These are phyloP conservation scores for Redunca redunca DNA, from an alignment of 2,113 vertebrate species.

Conservation along the genomic window DNA sequence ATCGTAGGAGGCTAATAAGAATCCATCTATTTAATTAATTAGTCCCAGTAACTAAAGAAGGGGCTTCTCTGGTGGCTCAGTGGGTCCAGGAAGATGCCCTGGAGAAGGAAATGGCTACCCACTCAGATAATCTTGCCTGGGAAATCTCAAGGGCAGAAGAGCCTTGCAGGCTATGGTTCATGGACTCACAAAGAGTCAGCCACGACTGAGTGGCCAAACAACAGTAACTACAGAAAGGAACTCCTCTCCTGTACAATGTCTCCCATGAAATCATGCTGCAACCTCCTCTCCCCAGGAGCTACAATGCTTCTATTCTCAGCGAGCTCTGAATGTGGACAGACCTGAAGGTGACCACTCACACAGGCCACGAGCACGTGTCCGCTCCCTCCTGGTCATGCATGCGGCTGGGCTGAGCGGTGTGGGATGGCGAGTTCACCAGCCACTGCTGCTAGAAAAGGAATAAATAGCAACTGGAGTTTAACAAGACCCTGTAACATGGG, in stretches of 20 bases:
- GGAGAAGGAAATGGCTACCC: neutral
- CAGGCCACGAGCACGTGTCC: neutral
- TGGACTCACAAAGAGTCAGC: neutral
- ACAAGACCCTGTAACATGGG: neutral
- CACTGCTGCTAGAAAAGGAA: neutral
- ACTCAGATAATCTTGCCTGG: neutral
- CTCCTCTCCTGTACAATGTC: neutral
- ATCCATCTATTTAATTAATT: neutral
- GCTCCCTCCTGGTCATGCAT: neutral
- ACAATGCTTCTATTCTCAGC: neutral
- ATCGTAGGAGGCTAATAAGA: neutral
- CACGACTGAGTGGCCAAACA: neutral
- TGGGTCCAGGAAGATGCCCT: neutral
- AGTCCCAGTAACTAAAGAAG: neutral
- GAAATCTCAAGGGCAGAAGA: neutral
- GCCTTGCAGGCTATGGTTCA: neutral
- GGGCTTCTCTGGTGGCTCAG: neutral
- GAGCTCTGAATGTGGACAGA: neutral
- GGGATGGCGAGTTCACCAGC: neutral
- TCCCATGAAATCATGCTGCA: neutral
- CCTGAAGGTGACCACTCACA: neutral
- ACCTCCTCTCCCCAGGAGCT: neutral
- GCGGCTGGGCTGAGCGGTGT: neutral
- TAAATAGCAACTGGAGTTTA: neutral
- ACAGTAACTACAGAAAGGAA: neutral